Base-by-base conservation (phyloP, 1,140 invertebrate genomes). In the Zaprionus kolodkinae region DNA sequence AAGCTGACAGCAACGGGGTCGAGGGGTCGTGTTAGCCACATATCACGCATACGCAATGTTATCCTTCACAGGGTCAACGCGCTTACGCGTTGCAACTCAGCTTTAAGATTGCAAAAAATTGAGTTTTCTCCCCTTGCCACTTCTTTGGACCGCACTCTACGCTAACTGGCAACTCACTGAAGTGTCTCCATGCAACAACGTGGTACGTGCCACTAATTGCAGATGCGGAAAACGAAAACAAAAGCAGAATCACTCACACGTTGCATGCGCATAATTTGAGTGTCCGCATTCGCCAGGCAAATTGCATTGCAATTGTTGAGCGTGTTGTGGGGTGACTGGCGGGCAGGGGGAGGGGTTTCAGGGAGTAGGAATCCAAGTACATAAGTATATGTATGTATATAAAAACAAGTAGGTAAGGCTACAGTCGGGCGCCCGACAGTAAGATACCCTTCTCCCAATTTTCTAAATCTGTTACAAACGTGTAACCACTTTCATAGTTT, bases 161-260 rank as follows among this genome's bases (percentile, higher is more conserved):
- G 52, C 25, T 17, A 13, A 45, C 38, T 72, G 48, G 11, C 27
- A 78, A 55, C 63, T 57, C 62, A 56, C 13, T 67, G 50, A 77
- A 40, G 54, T 77, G 52, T 65, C 52, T 62, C 60, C 50, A 61
- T 79, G 64, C 76, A 67, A 78, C 73, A 73, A 72, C 15, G 15
- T 78, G 78, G 80, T 88, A 80, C 79, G 68, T 75, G 72, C 48
- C 74, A 89, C 80, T 87, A 87, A 87, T 87, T 87, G 84, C 77
- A 72, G 60, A 56, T 61, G 33, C 50, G 17, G 60, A 25, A 67
- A 21, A 48, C 35, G 45, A 36, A 69, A 72, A 54, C 40, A 85
- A 79, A 80, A 52, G 52, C 65, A 66, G 84, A 69, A 73, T 74
- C 76, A 72, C 70, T 72, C 48, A 61, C 69, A 56, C 33, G 57